phyloP scores from a whole-genome alignment of 1,140 invertebrate species.

The Orius insidiosus region DNA sequence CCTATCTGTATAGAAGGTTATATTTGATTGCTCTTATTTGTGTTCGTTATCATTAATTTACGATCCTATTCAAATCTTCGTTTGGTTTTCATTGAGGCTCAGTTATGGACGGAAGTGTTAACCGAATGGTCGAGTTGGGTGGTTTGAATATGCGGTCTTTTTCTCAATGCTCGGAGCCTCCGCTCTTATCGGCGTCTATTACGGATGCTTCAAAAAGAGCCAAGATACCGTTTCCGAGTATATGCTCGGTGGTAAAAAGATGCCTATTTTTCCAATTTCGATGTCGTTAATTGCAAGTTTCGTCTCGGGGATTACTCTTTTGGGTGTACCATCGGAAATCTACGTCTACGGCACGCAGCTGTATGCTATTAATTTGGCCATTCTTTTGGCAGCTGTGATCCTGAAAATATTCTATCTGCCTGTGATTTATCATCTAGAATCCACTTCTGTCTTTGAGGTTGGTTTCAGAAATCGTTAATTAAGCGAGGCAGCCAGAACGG shows the following conservation, averaged over 20 bases:
- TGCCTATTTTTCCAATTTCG: conserved; percentile 60
- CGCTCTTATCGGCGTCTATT: conserved; percentile 59
- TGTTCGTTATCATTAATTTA: no score
- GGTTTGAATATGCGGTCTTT: conserved; percentile 44
- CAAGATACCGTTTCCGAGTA: conserved; percentile 43
- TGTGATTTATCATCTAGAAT: conserved; percentile 55
- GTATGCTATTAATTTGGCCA: conserved; percentile 41
- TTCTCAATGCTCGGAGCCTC: conserved; percentile 50
- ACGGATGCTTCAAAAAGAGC: conserved; percentile 36
- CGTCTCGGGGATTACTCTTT: conserved; percentile 64
- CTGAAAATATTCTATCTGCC: conserved; percentile 43
- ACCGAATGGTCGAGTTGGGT: conserved; percentile 38
- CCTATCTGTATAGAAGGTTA: no score
- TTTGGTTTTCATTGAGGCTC: no score
- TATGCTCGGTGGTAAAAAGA: conserved; percentile 47
- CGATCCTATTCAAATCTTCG: no score
- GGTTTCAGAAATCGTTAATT: neutral
- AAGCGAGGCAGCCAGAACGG: conserved; percentile 39
- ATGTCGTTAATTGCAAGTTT: conserved; percentile 66
- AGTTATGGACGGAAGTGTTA: no score
- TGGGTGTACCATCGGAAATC: conserved; percentile 74
- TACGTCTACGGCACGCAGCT: conserved; percentile 68
- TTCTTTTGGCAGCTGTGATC: conserved; percentile 37
- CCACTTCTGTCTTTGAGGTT: conserved; percentile 52
- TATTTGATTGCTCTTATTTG: no score